Conservation (phyloP, 2,113 vertebrate genomes). For the Pavo muticus region DNA sequence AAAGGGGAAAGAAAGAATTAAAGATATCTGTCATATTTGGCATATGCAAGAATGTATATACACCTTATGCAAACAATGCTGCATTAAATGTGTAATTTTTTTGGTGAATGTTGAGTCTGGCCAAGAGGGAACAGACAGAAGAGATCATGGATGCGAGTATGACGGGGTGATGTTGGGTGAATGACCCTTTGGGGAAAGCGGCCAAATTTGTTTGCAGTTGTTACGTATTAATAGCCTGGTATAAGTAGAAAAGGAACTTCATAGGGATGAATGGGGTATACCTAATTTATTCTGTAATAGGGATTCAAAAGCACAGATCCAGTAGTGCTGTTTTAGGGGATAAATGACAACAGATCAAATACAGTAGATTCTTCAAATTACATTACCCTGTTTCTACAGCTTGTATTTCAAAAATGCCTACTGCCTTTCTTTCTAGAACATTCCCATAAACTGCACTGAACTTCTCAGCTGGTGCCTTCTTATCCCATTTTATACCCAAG, state of each 20-base stretch:
- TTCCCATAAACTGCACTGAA: neutral
- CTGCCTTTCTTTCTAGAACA: neutral
- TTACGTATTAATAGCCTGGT: neutral
- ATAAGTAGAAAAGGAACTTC: neutral
- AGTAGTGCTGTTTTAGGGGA: neutral
- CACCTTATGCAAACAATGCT: neutral
- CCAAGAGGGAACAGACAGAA: neutral
- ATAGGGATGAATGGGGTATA: neutral
- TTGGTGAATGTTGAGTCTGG: neutral
- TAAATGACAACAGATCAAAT: neutral
- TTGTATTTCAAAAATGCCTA: neutral
- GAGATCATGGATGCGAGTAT: neutral
- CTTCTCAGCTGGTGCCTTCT: neutral
- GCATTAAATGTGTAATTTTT: neutral
- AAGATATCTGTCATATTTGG: neutral
- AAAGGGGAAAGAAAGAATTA: constrained; percentile 6
- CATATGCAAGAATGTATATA: neutral
- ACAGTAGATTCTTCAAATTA: neutral
- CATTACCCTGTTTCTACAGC: neutral
- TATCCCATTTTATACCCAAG: neutral
- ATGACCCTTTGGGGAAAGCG: neutral
- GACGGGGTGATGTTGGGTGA: neutral
- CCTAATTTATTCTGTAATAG: neutral
- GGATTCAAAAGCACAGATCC: neutral
- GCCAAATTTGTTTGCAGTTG: constrained; percentile 34